Percentiles rank a stretch among this genome's conserved stretches.
These are phyloP conservation scores for Sminthurides aquaticus DNA, from an alignment of 2,888 invertebrate genomes.

Conservation along the genomic window DNA sequence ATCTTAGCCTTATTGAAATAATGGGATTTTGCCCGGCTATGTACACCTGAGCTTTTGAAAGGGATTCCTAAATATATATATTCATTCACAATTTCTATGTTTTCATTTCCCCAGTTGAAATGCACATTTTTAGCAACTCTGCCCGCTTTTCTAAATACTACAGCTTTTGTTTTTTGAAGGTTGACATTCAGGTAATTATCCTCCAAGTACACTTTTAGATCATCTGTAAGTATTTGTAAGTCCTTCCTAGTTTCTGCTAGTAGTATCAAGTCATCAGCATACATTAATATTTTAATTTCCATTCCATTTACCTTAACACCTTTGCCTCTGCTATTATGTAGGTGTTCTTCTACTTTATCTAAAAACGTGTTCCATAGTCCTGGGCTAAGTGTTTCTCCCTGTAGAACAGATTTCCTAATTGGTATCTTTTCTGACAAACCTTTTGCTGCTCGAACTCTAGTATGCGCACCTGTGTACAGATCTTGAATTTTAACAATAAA, in stretches of 20 bases:
- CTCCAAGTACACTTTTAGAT: background rate
- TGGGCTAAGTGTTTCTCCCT: background rate
- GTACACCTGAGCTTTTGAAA: background rate
- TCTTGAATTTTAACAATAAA: background rate
- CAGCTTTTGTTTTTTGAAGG: background rate
- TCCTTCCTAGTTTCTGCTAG: background rate
- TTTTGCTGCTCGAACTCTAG: background rate
- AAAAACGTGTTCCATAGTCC: background rate
- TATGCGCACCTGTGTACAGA: slow-evolving; percentile 1
- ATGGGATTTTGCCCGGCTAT: background rate
- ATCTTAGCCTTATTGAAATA: background rate
- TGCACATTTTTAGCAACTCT: background rate
- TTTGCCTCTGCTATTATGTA: background rate
- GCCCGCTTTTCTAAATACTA: background rate
- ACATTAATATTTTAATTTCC: background rate
- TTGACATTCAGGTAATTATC: background rate
- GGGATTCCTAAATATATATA: background rate
- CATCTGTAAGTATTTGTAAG: background rate
- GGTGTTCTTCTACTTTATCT: background rate
- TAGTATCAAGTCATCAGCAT: background rate
- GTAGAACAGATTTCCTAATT: background rate
- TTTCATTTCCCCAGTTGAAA: background rate
- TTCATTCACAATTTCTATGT: background rate
- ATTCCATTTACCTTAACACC: background rate
- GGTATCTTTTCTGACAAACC: background rate